phyloP scores from a whole-genome alignment of 2,888 invertebrate genomes.

The Arctia plantaginis region DNA sequence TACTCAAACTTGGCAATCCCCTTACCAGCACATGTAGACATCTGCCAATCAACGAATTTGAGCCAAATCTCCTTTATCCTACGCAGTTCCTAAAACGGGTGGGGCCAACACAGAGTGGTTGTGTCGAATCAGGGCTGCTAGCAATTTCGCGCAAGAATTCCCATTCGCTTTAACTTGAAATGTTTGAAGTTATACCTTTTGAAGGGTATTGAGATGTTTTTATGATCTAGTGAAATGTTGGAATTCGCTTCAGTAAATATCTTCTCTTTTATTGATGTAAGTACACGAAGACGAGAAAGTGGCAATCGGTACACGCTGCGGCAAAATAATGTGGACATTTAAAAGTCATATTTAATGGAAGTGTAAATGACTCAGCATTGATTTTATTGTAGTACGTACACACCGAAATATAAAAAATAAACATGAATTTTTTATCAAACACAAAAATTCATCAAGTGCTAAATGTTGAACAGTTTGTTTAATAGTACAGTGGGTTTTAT shows the following conservation, averaged over 20 bases:
- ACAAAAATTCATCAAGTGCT: no score
- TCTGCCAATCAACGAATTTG: constrained; percentile 41
- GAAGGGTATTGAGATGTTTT: constrained; percentile 47
- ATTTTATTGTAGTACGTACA: background rate
- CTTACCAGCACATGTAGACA: constrained; percentile 44
- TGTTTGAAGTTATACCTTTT: constrained; percentile 55
- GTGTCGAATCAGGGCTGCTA: constrained; percentile 59
- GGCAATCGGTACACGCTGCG: background rate
- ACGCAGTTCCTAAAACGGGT: constrained; percentile 15
- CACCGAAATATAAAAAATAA: background rate
- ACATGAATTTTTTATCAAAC: background rate
- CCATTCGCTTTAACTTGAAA: constrained; percentile 53
- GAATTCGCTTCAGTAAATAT: constrained; percentile 25
- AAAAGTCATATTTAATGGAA: background rate
- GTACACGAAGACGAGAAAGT: background rate
- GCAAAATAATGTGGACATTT: background rate
- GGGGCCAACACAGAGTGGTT: constrained; percentile 48
- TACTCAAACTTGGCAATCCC: constrained; percentile 50
- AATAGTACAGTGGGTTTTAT: no score
- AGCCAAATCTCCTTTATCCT: background rate
- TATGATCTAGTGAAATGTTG: constrained; percentile 32
- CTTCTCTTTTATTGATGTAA: background rate
- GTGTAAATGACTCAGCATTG: background rate
- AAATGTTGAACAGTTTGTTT: no score
- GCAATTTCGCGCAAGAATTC: constrained; percentile 65